A percentile compares a stretch with the other conserved stretches of the same genome.
Conservation (phyloP, 2,888 invertebrate species). For the Lycaena phlaeas region DNA sequence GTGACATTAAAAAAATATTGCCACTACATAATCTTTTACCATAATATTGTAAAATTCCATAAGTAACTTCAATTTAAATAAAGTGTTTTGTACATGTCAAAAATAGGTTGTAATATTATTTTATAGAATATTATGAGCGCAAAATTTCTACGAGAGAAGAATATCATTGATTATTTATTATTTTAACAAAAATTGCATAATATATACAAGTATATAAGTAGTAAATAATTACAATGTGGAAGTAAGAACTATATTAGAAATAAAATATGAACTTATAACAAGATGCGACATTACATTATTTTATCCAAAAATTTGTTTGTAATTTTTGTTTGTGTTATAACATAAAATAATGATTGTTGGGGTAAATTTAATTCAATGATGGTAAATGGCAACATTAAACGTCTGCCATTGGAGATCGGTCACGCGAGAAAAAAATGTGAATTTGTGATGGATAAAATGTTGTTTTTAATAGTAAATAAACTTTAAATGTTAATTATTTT, state of each 20-base stretch:
- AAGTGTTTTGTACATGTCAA: no score
- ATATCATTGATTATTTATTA: no score
- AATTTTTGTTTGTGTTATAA: no score
- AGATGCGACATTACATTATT: no score
- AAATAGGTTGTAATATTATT: no score
- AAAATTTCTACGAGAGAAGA: no score
- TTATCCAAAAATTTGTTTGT: background rate
- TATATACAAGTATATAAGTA: no score
- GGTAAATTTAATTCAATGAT: background rate
- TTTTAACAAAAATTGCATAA: no score
- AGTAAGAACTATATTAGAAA: no score
- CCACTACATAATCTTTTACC: background rate
- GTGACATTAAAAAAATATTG: background rate
- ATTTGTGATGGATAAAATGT: constrained; percentile 31
- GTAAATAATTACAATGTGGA: no score
- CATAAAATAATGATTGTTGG: background rate
- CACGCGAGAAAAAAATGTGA: constrained; percentile 40
- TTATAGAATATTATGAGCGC: no score
- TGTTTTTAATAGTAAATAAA: constrained; percentile 28
- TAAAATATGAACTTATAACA: no score
- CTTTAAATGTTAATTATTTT: constrained; percentile 17
- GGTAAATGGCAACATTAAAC: constrained; percentile 30
- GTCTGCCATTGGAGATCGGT: constrained; percentile 42
- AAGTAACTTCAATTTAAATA: background rate
- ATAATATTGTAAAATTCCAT: background rate